Conservation (phyloP, 2,113 vertebrate genomes). For the Empidonax traillii region DNA sequence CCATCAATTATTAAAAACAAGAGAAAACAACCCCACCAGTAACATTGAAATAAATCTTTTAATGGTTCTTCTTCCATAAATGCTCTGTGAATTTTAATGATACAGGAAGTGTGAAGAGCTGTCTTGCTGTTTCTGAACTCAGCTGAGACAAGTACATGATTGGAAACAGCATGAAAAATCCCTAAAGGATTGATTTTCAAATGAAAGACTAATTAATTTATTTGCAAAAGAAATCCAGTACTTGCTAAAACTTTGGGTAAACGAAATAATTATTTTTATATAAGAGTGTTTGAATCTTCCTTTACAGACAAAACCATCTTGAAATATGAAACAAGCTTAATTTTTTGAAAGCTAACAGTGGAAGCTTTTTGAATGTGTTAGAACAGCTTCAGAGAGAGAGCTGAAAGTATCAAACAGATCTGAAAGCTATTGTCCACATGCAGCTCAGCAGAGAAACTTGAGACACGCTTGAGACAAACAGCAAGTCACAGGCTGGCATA, state of each 20-base stretch:
- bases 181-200: neutral
- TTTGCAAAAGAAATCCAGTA: neutral
- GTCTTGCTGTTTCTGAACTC: neutral
- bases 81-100: conserved; percentile 17
- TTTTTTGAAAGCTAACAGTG: neutral
- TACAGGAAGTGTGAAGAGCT: neutral
- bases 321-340: neutral
- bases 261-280: neutral
- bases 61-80: neutral
- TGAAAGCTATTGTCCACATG: neutral
- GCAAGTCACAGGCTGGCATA: neutral
- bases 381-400: neutral
- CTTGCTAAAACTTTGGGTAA: neutral
- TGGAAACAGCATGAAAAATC: neutral
- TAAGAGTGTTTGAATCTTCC: neutral
- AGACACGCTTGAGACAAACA: neutral
- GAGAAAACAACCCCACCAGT: neutral
- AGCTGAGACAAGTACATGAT: neutral
- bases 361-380: neutral
- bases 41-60: neutral
- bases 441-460: neutral
- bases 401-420: neutral
- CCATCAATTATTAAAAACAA: neutral
- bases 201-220: neutral
- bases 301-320: neutral